A percentile compares a stretch with the other conserved stretches of the same genome.
Evolutionary conservation across 2,113 vertebrate genomes (phyloP).

Genomic region (Hydrochoerus hydrochaeris): DNA sequence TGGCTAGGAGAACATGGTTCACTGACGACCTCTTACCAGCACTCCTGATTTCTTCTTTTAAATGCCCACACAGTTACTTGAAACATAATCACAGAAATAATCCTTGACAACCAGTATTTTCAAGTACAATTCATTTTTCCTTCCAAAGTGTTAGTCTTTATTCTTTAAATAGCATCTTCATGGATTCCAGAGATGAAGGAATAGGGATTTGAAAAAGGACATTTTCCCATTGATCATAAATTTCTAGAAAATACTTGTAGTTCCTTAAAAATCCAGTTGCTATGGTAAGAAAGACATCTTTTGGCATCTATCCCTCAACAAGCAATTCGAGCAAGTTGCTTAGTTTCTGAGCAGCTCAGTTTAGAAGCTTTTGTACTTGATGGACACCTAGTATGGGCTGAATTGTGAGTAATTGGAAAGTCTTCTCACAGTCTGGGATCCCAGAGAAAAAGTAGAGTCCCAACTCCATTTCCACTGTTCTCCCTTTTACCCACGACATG

Average conservation of each 20-base stretch:
- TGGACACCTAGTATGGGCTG: neutral
- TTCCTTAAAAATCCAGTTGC: neutral
- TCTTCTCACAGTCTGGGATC: rapidly evolving
- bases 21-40: neutral
- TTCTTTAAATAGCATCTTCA: neutral
- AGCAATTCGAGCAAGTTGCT: neutral
- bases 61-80: neutral
- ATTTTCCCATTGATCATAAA: neutral
- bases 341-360: neutral
- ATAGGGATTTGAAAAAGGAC: neutral
- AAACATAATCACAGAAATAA: neutral
- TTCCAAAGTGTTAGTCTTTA: neutral
- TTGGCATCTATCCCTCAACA: neutral
- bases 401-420: neutral
- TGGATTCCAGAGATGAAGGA: rapidly evolving
- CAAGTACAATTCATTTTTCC: neutral
- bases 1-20: neutral
- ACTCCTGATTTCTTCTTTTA: neutral
- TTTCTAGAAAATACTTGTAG: neutral
- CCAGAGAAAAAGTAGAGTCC: neutral
- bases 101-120: neutral
- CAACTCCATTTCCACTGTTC: rapidly evolving
- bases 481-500: neutral
- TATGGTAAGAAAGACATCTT: neutral
- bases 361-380: neutral